These are phyloP conservation scores for Pseudomyrmex sp. DNA, from an alignment of 1,140 invertebrate species.

Conservation along the genomic window DNA sequence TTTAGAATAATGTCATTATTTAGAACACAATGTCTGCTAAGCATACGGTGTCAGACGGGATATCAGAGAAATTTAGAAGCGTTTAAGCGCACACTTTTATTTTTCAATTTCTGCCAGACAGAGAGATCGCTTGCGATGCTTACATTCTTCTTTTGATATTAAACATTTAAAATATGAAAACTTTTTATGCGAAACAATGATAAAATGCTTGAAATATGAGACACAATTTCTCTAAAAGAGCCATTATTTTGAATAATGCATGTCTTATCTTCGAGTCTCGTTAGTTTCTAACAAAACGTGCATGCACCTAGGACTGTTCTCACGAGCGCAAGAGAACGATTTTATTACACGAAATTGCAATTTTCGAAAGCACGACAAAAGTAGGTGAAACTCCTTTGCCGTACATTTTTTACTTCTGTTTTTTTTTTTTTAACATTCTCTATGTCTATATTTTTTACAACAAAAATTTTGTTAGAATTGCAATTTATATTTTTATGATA, in stretches of 20 bases:
- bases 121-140: background rate
- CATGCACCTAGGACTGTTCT: background rate
- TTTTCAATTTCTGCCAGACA: background rate
- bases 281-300: background rate
- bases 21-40: background rate
- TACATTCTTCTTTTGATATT: background rate
- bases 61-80: background rate
- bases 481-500: background rate
- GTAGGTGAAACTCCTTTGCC: background rate
- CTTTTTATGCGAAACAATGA: background rate
- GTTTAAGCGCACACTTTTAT: background rate
- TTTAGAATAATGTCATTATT: slow-evolving; percentile 12
- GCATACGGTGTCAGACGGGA: background rate
- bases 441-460: background rate
- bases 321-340: slow-evolving; percentile 14
- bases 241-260: slow-evolving; percentile 36
- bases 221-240: background rate
- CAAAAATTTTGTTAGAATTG: background rate
- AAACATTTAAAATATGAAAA: slow-evolving; percentile 19
- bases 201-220: slow-evolving; percentile 18
- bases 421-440: background rate
- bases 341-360: background rate
- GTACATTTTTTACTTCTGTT: background rate
- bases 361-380: background rate
- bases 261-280: background rate